Evolutionary conservation across 2,888 invertebrate genomes (phyloP), one percentile per base, ranked within the genome.

Genomic region (Xanthia icteritia): DNA sequence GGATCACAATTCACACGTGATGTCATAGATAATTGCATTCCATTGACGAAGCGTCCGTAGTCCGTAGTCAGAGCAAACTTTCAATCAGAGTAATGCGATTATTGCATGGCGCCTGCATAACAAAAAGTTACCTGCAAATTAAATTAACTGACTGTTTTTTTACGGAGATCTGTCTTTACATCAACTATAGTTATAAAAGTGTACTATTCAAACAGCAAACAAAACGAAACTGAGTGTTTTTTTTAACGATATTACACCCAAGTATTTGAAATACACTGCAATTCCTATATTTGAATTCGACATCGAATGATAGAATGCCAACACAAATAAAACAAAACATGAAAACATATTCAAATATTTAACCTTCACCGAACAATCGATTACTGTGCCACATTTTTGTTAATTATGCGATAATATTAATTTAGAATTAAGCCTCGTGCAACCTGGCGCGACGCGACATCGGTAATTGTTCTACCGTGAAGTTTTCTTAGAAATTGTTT

Each of bases 61-160:
- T 36, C 64, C 45, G 70, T 67, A 73, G 77, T 75, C 54, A n/a
- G 79, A 31, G 78, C 73, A 84, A 79, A 88, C 88, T 76, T 81
- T 69, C 86, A 89, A 89, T 89, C 90, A 82, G 51, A 31, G 69
- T 83, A 83, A 89, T 82, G n/a, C 42, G 81, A 78, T 88, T 86
- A 87, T 51, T 69, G 51, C 27, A 45, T 39, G 48, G 15, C 73
- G 61, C 39, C 63, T 56, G 67, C 3, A 70, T 68, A 60, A 48
- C 60, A 72, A 77, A 76, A 67, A 61, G 39, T n/a, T n/a, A 15
- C 27, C 31, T 77, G 60, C 31, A 31, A 69, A 70, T 66, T n/a
- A 31, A 69, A 70, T 66, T 23, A 61, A 69, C 63, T 71, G n/a
- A 27, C 48, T 68, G 48, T 48, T 56, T 45, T 54, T 36, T 51